phyloP scores from a whole-genome alignment of 1,140 invertebrate genomes.

The Pinna nobilis region DNA sequence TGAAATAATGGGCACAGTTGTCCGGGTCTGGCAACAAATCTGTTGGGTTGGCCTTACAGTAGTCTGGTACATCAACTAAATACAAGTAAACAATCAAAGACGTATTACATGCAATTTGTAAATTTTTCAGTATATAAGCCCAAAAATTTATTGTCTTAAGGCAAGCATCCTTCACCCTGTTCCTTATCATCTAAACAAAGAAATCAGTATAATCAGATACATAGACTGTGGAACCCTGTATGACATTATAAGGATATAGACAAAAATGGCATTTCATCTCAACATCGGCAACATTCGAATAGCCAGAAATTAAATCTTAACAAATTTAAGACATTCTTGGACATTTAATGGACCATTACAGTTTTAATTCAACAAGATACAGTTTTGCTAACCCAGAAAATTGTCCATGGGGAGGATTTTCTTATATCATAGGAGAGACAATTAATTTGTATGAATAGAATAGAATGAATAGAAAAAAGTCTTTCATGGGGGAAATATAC shows the following conservation, averaged over 20 bases:
- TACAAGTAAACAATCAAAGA: background rate
- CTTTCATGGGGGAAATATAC: too few species aligned
- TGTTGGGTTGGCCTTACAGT: constrained; percentile 25
- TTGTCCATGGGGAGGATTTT: too few species aligned
- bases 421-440: too few species aligned
- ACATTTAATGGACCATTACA: too few species aligned
- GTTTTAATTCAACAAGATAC: too few species aligned
- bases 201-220: constrained; percentile 43
- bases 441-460: too few species aligned
- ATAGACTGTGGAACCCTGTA: constrained; percentile 48
- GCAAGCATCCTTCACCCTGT: constrained; percentile 30
- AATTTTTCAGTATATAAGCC: constrained; percentile 6
- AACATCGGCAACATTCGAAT: too few species aligned
- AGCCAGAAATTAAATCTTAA: too few species aligned
- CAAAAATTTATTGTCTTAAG: constrained; percentile 5
- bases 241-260: constrained; percentile 29
- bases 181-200: constrained; percentile 21
- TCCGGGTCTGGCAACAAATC: constrained; percentile 26
- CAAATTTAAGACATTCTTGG: too few species aligned
- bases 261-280: background rate
- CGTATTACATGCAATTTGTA: background rate
- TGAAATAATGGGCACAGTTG: constrained; percentile 36
- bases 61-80: constrained; percentile 31
- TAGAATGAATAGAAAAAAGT: too few species aligned
- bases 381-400: too few species aligned